These are phyloP conservation scores for Eucidaris tribuloides DNA, from an alignment of 35 echinoderm and acorn worm species.

Conservation along the genomic window DNA sequence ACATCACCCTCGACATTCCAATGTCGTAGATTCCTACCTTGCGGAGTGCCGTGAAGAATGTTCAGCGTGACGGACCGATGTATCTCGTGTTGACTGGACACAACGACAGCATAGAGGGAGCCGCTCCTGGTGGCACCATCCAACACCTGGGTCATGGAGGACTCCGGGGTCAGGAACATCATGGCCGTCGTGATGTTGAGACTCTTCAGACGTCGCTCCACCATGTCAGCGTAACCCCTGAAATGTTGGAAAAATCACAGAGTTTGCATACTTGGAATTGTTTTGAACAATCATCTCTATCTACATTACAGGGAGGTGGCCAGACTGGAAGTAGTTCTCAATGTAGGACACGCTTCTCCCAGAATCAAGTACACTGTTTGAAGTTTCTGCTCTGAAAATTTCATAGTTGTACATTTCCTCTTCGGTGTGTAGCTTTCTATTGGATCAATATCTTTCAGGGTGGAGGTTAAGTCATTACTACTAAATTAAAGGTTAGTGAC, in stretches of 20 bases:
- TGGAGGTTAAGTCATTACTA: neutral
- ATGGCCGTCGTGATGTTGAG: conserved; percentile 58
- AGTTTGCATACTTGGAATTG: too few species aligned
- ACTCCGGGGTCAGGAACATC: conserved; percentile 68
- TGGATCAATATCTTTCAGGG: too few species aligned
- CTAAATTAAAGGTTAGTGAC: too few species aligned
- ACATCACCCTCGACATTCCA: too few species aligned
- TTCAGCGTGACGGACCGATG: conserved; percentile 96
- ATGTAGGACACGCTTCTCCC: too few species aligned
- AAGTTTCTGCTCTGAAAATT: too few species aligned
- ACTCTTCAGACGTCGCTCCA: conserved; percentile 68
- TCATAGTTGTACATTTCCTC: too few species aligned
- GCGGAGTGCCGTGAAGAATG: conserved; percentile 95
- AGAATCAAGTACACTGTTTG: too few species aligned
- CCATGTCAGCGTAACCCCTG: conserved; percentile 89
- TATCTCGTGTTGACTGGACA: conserved; percentile 82
- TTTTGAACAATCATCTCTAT: neutral
- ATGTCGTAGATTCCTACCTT: conserved; percentile 95
- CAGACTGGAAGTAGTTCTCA: too few species aligned
- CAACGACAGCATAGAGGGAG: conserved; percentile 90
- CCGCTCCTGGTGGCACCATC: conserved; percentile 82
- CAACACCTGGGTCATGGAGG: conserved; percentile 58
- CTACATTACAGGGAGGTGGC: too few species aligned
- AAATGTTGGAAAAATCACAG: neutral
- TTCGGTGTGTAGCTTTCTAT: neutral